Evolutionary conservation across 2,113 vertebrate genomes (phyloP), one percentile per base, ranked within the genome.

Genomic region (Eptesicus fuscus): DNA sequence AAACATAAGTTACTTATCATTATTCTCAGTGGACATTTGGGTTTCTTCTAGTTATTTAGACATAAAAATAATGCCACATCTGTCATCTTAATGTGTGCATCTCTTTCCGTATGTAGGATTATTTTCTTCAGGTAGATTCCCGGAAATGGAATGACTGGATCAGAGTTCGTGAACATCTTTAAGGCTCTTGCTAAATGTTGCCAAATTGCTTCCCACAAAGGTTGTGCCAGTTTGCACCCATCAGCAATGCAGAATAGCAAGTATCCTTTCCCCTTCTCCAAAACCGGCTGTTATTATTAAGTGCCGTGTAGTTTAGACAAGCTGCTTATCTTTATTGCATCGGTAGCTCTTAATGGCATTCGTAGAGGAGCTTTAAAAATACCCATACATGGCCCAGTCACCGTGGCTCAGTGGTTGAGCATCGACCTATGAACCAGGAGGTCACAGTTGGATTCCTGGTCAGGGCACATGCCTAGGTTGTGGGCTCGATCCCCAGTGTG

Each of bases 141-240:
- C 83, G 77, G 94, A 95, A 94, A 69, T 71, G 70, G 51, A 90
- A 88, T 90, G 51, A 51, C 49, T 77, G 35, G 44, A 61, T 88
- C 71, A 67, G 67, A 90, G 51, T 37, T 20, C 56, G 25, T 47
- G 18, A 65, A 28, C 44, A 35, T 73, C 73, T 71, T 42, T 37
- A 40, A 90, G 61, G 8, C 51, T 49, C 65, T 91, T 51, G 65
- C 59, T 70, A 49, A 76, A 82, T 0, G 0, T 40, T 80, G 78
- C 86, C 90, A 88, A 67, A 85, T 69, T 78, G 69, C 93, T 84
- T 30, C 90, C 65, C 40, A 40, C 78, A 51, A 67, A 84, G 71
- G 7, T 28, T 25, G 6, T 2, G 0, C 53, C 9, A 0, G 61
- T 92, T 89, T 49, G 28, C 10, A 8, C 25, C 56, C 51, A 9